Base-by-base conservation (phyloP, 2,797 vertebrate genomes). In the Pipistrellus pipistrellus region DNA sequence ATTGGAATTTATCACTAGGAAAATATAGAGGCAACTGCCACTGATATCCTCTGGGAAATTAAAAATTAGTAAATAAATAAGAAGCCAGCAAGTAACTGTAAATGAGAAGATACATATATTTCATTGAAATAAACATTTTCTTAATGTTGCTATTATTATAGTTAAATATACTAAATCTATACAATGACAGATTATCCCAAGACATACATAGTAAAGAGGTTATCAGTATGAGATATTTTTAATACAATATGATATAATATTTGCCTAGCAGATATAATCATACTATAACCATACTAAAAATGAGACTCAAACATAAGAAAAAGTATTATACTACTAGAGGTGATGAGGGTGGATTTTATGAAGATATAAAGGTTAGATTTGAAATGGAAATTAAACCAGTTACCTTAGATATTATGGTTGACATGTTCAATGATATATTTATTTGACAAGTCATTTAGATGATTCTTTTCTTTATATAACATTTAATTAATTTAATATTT, bases 51-150 rank as follows among this genome's bases (percentile, higher is more conserved):
- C 55, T 66, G 41, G 30, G 87, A 95, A 96, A 95, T 92, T 84
- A 44, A 80, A 90, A 90, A 91, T 82, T 72, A 77, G 90, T 97
- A 81, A 92, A 77, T 89, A 95, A 91, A 85, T 87, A 92, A 87
- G 20, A 7, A 94, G 30, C 27, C 87, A 95, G 27, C 21, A 91
- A 96, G 64, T 69, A 93, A 90, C 48, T 88, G 32, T 59, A 77
- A 93, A 76, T 88, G 72, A 97, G 38, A 93, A 89, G 55, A 85
- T 66, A 9, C 81, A 97, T 90, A 91, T 88, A 85, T 93, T 93
- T 88, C 30, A 69, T 18, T 82, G 38, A 91, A 96, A 81, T 59
- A 81, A 93, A 82, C 46, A 86, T 35, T 53, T 57, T 41, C 18
- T 90, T 90, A 57, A 81, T 84, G 35, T 51, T 86, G n/a, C 11